Base-by-base conservation (phyloP, 2,888 invertebrate genomes). In the Noctua comes region DNA sequence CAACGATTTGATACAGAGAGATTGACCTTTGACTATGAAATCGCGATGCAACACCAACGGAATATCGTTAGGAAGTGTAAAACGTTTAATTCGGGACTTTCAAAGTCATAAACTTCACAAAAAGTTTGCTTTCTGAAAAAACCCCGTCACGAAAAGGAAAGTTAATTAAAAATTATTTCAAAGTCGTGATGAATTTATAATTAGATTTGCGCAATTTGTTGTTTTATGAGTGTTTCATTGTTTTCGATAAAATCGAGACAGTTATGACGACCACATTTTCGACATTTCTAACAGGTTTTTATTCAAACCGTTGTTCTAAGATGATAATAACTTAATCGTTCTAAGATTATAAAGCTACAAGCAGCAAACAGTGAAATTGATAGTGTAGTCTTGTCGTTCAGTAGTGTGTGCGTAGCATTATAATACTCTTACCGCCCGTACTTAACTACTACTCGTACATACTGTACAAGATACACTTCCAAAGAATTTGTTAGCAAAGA, bases 401-500 rank as follows among this genome's bases (percentile, higher is more conserved):
- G 40, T 75, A 84, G 85, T 85, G 82, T 85, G 73, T 80, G 85
- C 84, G 87, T 78, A 46, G 66, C 83, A 74, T 88, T 86, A 86
- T 86, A 89, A 90, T 88, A 86, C 86, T 88, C 83, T 84, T 88
- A 88, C 88, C 86, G 78, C 48, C 62, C 76, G 75, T 86, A 89
- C 90, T 91, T 89, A 91, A 89, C 86, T 87, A 88, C 85, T 90
- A 88, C 87, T 64, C 64, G 64, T 64, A 64, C 66, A 88, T 88
- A 90, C 91, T 91, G 89, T 89, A 91, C 92, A 92, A 93, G 92
- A 93, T 93, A 93, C 92, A 93, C 94, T 95, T 93, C 92, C 91
- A 93, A 95, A 93, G 95, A 94, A 96, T 96, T 96, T 96, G 96
- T 96, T 96, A 95, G 96, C 95, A 94, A 95, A 95, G 95, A 96